Percentiles rank a stretch among this genome's conserved stretches.
phyloP scores from a whole-genome alignment of 2,888 invertebrate genomes.

The Dicranocentrus wangi region DNA sequence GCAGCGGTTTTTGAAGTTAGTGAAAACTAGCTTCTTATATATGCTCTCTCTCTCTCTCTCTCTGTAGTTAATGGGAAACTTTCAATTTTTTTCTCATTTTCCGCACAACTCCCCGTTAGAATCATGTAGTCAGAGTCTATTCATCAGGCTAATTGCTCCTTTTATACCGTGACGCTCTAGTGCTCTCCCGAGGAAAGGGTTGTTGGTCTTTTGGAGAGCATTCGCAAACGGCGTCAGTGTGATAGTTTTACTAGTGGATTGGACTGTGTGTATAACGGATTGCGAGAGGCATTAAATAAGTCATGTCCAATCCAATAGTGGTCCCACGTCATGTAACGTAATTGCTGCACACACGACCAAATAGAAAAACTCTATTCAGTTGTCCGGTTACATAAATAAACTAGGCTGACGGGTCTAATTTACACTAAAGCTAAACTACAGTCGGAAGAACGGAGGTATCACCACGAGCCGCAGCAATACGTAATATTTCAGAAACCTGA shows the following conservation, averaged over 20 bases:
- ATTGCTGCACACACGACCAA: constrained; percentile 1
- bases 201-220: not conserved
- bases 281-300: not conserved
- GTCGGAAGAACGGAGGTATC: no score
- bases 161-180: constrained; percentile 27
- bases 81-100: constrained; percentile 13
- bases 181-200: constrained; percentile 24
- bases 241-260: no score
- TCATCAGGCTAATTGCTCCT: constrained; percentile 55
- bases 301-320: not conserved
- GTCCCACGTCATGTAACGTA: not conserved
- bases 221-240: no score
- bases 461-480: no score
- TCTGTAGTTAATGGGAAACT: not conserved
- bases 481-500: no score
- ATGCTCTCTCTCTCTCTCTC: not conserved
- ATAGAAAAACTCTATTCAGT: constrained; percentile 6
- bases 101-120: not conserved
- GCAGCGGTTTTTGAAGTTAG: no score
- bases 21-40: not conserved
- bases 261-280: no score
- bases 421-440: no score
- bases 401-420: not conserved
- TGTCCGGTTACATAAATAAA: not conserved
- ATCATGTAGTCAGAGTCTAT: not conserved